Base-by-base conservation (phyloP, 2,797 vertebrate species). In the Chiloscyllium punctatum region DNA sequence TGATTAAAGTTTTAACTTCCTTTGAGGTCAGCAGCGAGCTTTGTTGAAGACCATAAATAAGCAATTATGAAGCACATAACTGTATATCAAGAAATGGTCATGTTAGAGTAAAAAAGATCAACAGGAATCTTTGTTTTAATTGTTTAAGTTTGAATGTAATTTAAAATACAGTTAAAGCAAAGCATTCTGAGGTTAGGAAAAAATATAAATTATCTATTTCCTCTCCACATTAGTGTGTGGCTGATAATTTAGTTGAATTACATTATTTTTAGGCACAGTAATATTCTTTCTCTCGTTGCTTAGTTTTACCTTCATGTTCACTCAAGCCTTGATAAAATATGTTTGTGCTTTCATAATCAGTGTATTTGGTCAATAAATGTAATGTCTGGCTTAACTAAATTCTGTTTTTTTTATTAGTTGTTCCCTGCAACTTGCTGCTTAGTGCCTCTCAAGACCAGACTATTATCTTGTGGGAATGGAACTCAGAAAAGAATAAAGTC, bases 381-480 rank as follows among this genome's bases (percentile, higher is more conserved):
- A 51, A 9, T 71, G 18, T 92, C 16, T 48, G 66, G 21, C 16
- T 69, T 62, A 82, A 68, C 37, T 86, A 66, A 53, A 5, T 62
- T 62, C 57, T 84, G 11, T 25, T 95, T 25, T 88, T 87, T 95
- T 48, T 77, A 21, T 71, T 96, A 98, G 98, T 98, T 3, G 98
- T 98, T n/a, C 96, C 98, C 96, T 97, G 96, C 48, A 98, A 98
- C 0, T 96, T 99, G 96, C 97, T 99, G 16, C 97, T 99, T 96
- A 99, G 98, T 4, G 98, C 99, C 9, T 99, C 99, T 16, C 97
- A 99, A 98, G 99, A 99, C 97, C 99, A 99, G 97, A 99, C 98
- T 0, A 18, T 99, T 79, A 97, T 99, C 94, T 96, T 99, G 2
- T 99, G 99, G 99, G 99, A 99, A 96, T 99, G 99, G 99, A 99